Conservation (phyloP, 2,797 vertebrate genomes). For the Coluber constrictor region DNA sequence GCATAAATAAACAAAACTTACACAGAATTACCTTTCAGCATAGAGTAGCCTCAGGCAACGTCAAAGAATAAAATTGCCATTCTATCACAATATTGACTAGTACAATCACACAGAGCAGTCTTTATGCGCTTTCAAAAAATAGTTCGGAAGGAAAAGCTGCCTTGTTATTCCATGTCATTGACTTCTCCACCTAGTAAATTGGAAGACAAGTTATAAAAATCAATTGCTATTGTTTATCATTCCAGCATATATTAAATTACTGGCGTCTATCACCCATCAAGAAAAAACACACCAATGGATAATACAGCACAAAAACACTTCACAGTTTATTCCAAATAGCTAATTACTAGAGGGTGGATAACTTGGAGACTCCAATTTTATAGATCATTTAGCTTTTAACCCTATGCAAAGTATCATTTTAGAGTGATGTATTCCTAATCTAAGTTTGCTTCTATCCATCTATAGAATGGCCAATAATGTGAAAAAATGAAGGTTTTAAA, state of each 20-base stretch:
- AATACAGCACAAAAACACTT: background rate
- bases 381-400: background rate
- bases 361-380: background rate
- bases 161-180: background rate
- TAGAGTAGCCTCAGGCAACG: background rate
- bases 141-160: background rate
- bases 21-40: slow-evolving; percentile 16
- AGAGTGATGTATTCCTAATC: background rate
- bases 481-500: background rate
- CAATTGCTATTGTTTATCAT: slow-evolving; percentile 25
- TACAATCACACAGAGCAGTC: background rate
- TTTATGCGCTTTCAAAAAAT: background rate
- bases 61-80: background rate
- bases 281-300: background rate
- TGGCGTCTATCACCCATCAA: no score
- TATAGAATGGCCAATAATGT: background rate
- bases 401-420: background rate
- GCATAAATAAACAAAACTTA: slow-evolving; percentile 13
- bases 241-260: background rate
- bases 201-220: slow-evolving; percentile 32
- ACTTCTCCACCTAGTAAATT: background rate
- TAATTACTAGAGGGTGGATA: background rate
- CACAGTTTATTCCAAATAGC: background rate
- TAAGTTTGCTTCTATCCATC: background rate
- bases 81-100: background rate